These are phyloP conservation scores for Toxonevra muliebris DNA, from an alignment of 2,888 invertebrate species.

Conservation along the genomic window DNA sequence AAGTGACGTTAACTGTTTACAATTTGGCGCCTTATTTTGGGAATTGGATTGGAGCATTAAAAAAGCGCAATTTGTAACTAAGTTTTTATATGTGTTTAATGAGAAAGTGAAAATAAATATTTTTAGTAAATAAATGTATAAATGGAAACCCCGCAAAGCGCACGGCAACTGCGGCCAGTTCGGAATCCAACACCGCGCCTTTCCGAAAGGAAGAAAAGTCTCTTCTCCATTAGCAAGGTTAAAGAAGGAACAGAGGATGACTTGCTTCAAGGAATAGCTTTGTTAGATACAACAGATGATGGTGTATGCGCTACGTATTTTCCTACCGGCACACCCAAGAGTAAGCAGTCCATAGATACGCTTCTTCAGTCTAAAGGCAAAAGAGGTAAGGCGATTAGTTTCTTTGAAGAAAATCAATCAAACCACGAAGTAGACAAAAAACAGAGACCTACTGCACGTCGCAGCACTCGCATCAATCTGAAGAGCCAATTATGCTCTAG, in stretches of 20 bases:
- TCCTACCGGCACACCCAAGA: slow-evolving; percentile 29
- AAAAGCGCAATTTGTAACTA: too few relatives aligned
- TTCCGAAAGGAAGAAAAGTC: slow-evolving; percentile 72
- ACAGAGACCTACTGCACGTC: not conserved
- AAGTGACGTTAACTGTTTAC: too few relatives aligned
- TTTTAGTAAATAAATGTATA: not conserved
- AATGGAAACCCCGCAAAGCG: slow-evolving; percentile 61
- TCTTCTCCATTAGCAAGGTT: slow-evolving; percentile 63
- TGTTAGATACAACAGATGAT: slow-evolving; percentile 41
- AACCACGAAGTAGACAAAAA: slow-evolving; percentile 22
- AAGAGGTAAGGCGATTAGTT: slow-evolving; percentile 33
- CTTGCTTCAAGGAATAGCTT: slow-evolving; percentile 47
- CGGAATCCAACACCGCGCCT: slow-evolving; percentile 68
- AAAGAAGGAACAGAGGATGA: slow-evolving; percentile 45
- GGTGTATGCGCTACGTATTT: not conserved
- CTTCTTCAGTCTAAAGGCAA: slow-evolving; percentile 29
- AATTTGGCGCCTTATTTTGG: too few relatives aligned
- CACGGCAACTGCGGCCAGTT: slow-evolving; percentile 43
- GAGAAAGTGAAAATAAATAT: too few relatives aligned
- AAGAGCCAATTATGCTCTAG: too few relatives aligned
- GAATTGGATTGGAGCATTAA: too few relatives aligned
- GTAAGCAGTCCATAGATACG: slow-evolving; percentile 28
- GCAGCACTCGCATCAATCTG: too few relatives aligned
- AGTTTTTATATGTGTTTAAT: too few relatives aligned
- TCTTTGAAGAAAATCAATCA: slow-evolving; percentile 35